Evolutionary conservation across 1,140 invertebrate species (phyloP).

Genomic region (Ridgeia piscesae): DNA sequence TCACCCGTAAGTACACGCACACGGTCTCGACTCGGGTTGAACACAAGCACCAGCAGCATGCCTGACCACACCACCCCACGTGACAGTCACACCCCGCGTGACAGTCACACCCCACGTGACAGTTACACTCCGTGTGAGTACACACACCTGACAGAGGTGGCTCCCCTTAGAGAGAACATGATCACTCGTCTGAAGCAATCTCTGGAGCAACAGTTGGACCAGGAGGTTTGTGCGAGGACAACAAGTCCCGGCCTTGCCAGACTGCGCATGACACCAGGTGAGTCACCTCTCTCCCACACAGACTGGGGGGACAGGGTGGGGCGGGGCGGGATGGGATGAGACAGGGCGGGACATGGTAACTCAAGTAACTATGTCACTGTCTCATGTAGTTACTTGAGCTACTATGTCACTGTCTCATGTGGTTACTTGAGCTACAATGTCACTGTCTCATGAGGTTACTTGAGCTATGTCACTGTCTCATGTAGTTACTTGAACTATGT

Average conservation of each 20-base stretch:
- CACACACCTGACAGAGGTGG: neutral
- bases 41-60: neutral
- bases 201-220: neutral
- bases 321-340: no score
- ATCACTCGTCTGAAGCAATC: neutral
- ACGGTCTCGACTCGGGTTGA: neutral
- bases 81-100: neutral
- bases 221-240: neutral
- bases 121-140: neutral
- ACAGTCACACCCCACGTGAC: neutral
- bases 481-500: no score
- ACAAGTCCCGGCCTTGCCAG: neutral
- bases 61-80: neutral
- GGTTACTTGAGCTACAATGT: no score
- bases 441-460: no score
- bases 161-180: neutral
- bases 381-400: no score
- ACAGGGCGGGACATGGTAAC: no score
- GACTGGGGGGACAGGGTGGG: no score
- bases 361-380: no score
- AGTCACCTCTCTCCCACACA: no score
- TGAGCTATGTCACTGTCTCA: no score
- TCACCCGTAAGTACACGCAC: neutral
- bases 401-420: no score
- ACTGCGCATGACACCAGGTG: neutral